Base-by-base conservation (phyloP, 1,140 invertebrate species). In the Drosophila carrolli region DNA sequence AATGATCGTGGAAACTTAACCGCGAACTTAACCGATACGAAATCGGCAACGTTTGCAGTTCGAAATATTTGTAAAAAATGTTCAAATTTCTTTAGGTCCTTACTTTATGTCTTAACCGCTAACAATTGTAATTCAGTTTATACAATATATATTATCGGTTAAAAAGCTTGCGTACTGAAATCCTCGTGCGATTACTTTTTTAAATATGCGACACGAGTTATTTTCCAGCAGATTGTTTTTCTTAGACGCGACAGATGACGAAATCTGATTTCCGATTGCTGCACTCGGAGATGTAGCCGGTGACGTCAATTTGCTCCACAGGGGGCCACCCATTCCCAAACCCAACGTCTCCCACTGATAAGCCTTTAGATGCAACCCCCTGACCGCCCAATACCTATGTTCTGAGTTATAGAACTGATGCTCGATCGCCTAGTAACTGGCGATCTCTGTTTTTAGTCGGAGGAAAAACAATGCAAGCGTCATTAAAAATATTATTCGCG, bases 241-340 rank as follows among this genome's bases (percentile, higher is more conserved):
- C 32, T 29, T 7, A 16, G 8, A 16, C 51, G 57, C 5, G 14
- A 6, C 56, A 67, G 29, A 78, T 86, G 83, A 86, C 79, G 75
- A 88, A 86, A 86, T 83, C 46, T 63, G 38, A 63, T 68, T 53
- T 14, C 37, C 47, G 51, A 72, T 79, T 79, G 46, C 65, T 75
- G 66, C 63, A 75, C 35, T 66, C 2, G 38, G 47, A 38, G 62
- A 65, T 65, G n/a, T 35, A 13, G 38, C 10, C 7, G 46, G 54
- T 89, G 81, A 89, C 84, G 84, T 81, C 46, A 72, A 89, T 67
- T 70, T 35, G 53, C 47, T 51, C 41, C 41, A 41, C 40, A 66
- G 77, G 76, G 81, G 68, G 70, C 60, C 67, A 14, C 5, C 6
- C 1, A 32, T 32, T 8, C 29, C 8, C 29, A 6, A 32, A 8